Evolutionary conservation across 2,797 vertebrate species (phyloP), one percentile per base, ranked within the genome.

Genomic region (Ptychobarbus kaznakovi): DNA sequence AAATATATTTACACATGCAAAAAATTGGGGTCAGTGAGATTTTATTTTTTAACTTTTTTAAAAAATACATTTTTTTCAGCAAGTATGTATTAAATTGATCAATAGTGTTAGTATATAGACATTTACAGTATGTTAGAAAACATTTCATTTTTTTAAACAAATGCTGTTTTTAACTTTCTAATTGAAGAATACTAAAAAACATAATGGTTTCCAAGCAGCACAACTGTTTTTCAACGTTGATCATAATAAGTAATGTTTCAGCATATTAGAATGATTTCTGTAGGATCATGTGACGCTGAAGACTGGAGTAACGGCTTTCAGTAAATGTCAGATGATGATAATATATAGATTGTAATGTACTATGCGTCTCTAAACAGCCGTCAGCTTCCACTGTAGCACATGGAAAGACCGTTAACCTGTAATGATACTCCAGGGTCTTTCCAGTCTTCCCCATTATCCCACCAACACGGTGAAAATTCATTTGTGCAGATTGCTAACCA

Each of bases 401-500:
- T 25, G 38, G 38, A 63, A 76, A 44, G 83, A 28, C 15, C 80
- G 65, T 76, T 46, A 83, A 77, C 81, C 58, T 82, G 28, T 28
- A 49, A 6, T 28, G 38, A 51, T 38, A 51, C 74, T 72, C 63
- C 44, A 51, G 74, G 40, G 49, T 42, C 66, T 32, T 53, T 66
- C 20, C 38, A 65, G 49, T 74, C 66, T 40, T 75, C 16, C 38
- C 66, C 3, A 22, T 79, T 81, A 61, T 82, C 38, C 46, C 25
- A 38, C 65, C 63, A 86, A 75, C 28, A 35, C 66, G 10, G 20
- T 70, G 28, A 22, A 83, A 83, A 83, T 87, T 80, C 38, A 86
- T 80, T 70, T 76, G 35, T 75, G 65, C 80, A 68, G 80, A 78
- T 85, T 81, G 75, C 56, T 83, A 77, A 73, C 65, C 76, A 40